Percentiles rank a stretch among this genome's conserved stretches.
These are phyloP conservation scores for Drosophila sucinea DNA, from an alignment of 1,140 invertebrate genomes.

Conservation along the genomic window DNA sequence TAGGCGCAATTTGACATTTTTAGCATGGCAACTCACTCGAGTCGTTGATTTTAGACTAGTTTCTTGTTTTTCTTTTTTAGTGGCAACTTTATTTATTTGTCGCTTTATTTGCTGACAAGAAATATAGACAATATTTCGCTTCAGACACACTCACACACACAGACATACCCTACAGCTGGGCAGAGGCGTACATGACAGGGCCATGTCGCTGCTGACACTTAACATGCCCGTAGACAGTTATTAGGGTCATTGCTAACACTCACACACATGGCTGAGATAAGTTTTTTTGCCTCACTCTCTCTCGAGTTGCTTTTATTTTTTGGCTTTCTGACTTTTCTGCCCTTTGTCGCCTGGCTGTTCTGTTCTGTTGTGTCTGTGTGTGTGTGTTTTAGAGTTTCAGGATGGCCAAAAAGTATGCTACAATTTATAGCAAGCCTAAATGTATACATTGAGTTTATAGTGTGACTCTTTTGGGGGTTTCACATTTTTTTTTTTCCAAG, in stretches of 20 bases:
- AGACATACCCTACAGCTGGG: conserved; percentile 23
- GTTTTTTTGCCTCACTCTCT: conserved; percentile 19
- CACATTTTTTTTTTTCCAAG: conserved; percentile 51
- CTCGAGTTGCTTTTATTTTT: conserved; percentile 19
- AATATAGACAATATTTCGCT: conserved; percentile 78
- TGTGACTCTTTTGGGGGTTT: conserved; percentile 45
- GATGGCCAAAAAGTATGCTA: conserved; percentile 63
- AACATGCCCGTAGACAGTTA: conserved; percentile 80
- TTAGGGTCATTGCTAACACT: conserved; percentile 66
- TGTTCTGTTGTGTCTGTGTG: conserved; percentile 9
- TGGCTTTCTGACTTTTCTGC: conserved; percentile 1
- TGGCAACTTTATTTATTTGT: conserved; percentile 77
- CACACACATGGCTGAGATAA: conserved; percentile 37
- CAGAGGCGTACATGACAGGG: conserved; percentile 65
- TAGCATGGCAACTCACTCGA: conserved; percentile 34
- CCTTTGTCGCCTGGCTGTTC: conserved; percentile 3
- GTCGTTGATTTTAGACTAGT: conserved; percentile 39
- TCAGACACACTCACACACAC: conserved; percentile 22
- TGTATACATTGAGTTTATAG: conserved; percentile 77
- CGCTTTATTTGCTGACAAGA: conserved; percentile 78
- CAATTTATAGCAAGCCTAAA: conserved; percentile 77
- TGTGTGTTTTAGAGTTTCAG: conserved; percentile 70
- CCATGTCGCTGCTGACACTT: conserved; percentile 79
- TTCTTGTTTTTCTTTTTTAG: conserved; percentile 59
- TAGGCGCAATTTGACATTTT: conserved; percentile 78